phyloP scores from a whole-genome alignment of 2,113 vertebrate genomes.

The Nerophis lumbriciformis region DNA sequence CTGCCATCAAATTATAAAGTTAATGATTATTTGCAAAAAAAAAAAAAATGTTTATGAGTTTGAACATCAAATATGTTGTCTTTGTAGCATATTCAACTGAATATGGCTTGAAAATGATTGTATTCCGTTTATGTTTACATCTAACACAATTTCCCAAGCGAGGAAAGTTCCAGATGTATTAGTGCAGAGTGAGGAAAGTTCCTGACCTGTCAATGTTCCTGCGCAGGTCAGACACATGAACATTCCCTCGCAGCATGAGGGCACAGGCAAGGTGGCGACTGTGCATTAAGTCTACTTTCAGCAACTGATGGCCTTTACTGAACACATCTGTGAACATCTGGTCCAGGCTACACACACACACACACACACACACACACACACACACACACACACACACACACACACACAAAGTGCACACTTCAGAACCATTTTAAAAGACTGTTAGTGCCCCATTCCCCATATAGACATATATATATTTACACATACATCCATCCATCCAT shows the following conservation, averaged over 20 bases:
- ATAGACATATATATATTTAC: too few relatives aligned
- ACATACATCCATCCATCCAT: too few relatives aligned
- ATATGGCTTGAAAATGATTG: too few relatives aligned
- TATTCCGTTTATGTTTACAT: too few relatives aligned
- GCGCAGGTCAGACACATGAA: constrained; percentile 91
- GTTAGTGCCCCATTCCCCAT: too few relatives aligned
- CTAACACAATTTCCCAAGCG: too few relatives aligned
- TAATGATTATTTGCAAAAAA: too few relatives aligned
- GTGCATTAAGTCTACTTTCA: constrained; percentile 84
- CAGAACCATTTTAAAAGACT: too few relatives aligned
- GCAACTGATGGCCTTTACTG: constrained; percentile 90
- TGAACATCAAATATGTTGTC: too few relatives aligned
- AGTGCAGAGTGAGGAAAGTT: background rate
- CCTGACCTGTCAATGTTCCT: constrained; percentile 93
- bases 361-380: background rate
- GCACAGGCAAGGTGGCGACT: constrained; percentile 91
- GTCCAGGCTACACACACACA: constrained; percentile 75
- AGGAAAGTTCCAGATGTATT: background rate
- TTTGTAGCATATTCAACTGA: too few relatives aligned
- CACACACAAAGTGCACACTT: background rate
- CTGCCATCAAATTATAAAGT: too few relatives aligned
- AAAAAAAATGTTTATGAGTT: too few relatives aligned
- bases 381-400: background rate
- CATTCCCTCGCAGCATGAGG: constrained; percentile 88
- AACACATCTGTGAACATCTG: constrained; percentile 98